Conservation (phyloP, 2,113 vertebrate genomes). For the Pedionomus torquatus region DNA sequence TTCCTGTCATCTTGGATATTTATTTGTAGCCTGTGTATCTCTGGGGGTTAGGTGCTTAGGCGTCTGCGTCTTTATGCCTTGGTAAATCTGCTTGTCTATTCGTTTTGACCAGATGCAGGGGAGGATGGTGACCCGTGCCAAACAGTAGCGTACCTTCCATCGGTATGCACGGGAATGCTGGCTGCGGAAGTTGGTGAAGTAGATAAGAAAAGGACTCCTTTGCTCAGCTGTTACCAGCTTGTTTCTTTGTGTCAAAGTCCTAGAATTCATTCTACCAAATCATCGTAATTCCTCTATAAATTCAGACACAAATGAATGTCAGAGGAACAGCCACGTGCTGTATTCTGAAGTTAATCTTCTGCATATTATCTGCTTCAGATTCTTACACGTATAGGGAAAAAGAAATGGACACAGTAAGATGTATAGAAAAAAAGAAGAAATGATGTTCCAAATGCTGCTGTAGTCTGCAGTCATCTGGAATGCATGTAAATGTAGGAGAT, state of each 20-base stretch:
- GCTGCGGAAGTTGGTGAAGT: neutral
- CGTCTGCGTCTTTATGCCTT: neutral
- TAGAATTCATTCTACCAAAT: neutral
- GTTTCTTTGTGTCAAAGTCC: neutral
- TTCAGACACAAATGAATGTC: neutral
- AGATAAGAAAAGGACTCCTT: neutral
- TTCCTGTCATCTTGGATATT: neutral
- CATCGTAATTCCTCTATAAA: neutral
- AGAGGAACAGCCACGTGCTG: neutral
- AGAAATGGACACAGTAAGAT: neutral
- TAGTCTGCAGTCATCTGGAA: neutral
- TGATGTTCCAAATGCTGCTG: neutral
- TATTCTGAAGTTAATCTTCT: neutral
- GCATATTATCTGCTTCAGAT: neutral
- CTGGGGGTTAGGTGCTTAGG: neutral
- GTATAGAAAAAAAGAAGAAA: neutral
- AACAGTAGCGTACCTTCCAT: rapidly evolving
- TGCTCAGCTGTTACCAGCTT: neutral
- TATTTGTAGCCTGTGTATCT: neutral
- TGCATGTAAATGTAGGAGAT: neutral
- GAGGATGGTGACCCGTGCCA: neutral
- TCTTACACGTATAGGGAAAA: rapidly evolving
- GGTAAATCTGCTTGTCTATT: neutral
- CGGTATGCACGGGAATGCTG: neutral
- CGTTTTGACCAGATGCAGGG: neutral